A percentile compares a stretch with the other conserved stretches of the same genome.
Conservation (phyloP, 2,113 vertebrate species). For the Rhodinocichla rosea region DNA sequence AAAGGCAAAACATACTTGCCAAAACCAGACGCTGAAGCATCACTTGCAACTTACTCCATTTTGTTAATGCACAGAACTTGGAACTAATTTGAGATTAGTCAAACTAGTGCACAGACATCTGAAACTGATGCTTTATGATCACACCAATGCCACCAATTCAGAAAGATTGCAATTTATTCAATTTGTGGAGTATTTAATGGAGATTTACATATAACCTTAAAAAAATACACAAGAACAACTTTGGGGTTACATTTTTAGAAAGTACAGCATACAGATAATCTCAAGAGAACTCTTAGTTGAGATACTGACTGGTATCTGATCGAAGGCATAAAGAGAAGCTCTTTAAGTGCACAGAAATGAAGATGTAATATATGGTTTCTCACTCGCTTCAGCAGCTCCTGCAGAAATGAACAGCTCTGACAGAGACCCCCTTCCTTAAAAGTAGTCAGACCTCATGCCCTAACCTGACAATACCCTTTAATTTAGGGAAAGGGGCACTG, state of each 20-base stretch:
- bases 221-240: not conserved
- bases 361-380: not conserved
- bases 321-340: not conserved
- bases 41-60: not conserved
- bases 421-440: not conserved
- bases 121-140: not conserved
- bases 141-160: not conserved
- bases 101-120: not conserved
- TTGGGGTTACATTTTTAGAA: not conserved
- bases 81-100: not conserved
- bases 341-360: not conserved
- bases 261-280: not conserved
- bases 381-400: not conserved
- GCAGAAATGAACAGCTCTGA: not conserved
- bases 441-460: not conserved
- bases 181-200: not conserved
- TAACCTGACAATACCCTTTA: not conserved
- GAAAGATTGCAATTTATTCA: not conserved
- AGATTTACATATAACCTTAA: not conserved
- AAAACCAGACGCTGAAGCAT: not conserved
- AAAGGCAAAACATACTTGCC: not conserved
- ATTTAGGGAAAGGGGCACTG: not conserved
- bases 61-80: not conserved
- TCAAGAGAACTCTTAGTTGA: not conserved
- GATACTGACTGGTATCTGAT: not conserved